Base-by-base conservation (phyloP, 2,113 vertebrate genomes). In the Phrynosoma blainvillii region DNA sequence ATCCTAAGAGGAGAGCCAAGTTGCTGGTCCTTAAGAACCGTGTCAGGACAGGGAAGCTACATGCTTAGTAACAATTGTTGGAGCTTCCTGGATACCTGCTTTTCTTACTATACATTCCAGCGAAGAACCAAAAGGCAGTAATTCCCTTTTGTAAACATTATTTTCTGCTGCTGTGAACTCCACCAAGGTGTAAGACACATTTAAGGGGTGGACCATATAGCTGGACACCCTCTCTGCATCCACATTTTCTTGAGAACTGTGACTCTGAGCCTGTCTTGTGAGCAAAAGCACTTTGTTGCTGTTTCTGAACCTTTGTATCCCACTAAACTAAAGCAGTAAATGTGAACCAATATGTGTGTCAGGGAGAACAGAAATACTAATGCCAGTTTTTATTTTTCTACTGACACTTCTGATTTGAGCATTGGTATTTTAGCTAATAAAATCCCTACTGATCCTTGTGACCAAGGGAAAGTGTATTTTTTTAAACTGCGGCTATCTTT, bases 341-440 rank as follows among this genome's bases (percentile, higher is more conserved):
- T 36, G 42, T 68, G 75, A 88, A 78, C 42, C 52, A 74, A 84
- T 40, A 74, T 78, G 65, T 88, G 62, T 84, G 83, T 18, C 70
- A 23, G 47, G 86, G 36, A 82, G 36, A 36, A 30, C 75, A n/a
- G 47, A 10, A 30, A 71, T 56, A 32, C n/a, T 27, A 30, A 68
- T 77, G 27, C 52, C 13, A 0, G 62, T 77, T 88, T 88, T 88
- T 88, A 88, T 88, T 88, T 88, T 88, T 88, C 87, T 88, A 88
- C 32, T 78, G 59, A 87, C 79, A 20, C 30, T 82, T 66, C 59
- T 66, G 87, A 84, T 83, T 77, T 40, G 32, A 27, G 9, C 56
- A 2, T n/a, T 88, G 74, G 56, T 84, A 84, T 70, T 88, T 88
- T 88, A 30, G 73, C 87, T 88, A 88, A 88, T 88, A 88, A 88